A percentile compares a stretch with the other conserved stretches of the same genome.
Conservation (phyloP, 1,140 invertebrate species). For the Drosophila pseudoobscura region DNA sequence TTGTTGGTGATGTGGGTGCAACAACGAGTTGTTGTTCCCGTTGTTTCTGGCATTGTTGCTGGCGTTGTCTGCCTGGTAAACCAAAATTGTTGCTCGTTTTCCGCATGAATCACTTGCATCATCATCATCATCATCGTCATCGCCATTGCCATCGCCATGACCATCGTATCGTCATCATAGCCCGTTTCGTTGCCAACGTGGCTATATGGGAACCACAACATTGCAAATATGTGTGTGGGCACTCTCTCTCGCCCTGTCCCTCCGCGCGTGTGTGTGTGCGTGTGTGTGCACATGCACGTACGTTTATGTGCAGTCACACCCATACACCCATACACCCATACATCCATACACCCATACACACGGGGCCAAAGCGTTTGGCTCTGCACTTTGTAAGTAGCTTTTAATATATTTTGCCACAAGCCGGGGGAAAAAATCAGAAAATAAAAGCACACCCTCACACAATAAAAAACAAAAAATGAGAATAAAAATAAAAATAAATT, state of each 20-base stretch:
- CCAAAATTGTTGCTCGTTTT: slow-evolving; percentile 81
- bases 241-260: too few species aligned
- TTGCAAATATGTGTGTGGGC: slow-evolving; percentile 52
- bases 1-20: slow-evolving; percentile 17
- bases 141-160: slow-evolving; percentile 14
- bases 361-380: slow-evolving; percentile 55
- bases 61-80: slow-evolving; percentile 77
- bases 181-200: slow-evolving; percentile 30
- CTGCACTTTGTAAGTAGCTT: slow-evolving; percentile 80
- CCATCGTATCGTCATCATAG: slow-evolving; percentile 22
- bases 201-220: slow-evolving; percentile 61
- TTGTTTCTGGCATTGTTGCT: slow-evolving; percentile 41
- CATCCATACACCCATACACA: slow-evolving; percentile 17
- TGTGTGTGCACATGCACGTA: slow-evolving; percentile 4
- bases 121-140: slow-evolving; percentile 45
- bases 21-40: slow-evolving; percentile 17
- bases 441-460: slow-evolving; percentile 21
- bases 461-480: not conserved
- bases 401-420: slow-evolving; percentile 80
- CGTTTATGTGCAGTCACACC: slow-evolving; percentile 17
- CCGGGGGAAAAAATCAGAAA: slow-evolving; percentile 45
- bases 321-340: not conserved
- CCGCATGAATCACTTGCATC: slow-evolving; percentile 80
- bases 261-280: slow-evolving; percentile 16
- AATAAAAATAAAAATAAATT: slow-evolving; percentile 54